Evolutionary conservation across 2,113 vertebrate species (phyloP).

Genomic region (Origma solitaria): DNA sequence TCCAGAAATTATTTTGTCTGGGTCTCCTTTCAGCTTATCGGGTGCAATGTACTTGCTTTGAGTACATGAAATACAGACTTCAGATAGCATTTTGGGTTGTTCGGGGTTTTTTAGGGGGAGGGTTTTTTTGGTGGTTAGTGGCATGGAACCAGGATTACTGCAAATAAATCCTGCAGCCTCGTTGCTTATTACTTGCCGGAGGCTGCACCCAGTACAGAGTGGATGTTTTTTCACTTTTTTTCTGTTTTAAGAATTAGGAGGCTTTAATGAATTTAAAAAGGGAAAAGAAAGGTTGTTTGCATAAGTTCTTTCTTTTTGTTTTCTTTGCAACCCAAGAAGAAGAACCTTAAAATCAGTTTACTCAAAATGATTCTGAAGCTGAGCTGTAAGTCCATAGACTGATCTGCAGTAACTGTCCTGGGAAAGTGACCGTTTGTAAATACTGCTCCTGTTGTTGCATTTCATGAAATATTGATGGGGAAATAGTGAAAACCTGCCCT

Average conservation of each 20-base stretch:
- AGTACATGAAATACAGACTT: background rate
- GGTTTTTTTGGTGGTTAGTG: background rate
- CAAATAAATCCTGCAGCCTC: background rate
- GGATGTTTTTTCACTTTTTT: background rate
- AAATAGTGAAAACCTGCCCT: background rate
- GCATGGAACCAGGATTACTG: background rate
- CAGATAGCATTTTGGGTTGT: background rate
- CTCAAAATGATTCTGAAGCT: background rate
- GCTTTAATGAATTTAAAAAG: background rate
- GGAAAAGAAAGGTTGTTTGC: rapidly evolving
- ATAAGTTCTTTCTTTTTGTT: background rate
- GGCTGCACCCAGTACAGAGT: background rate
- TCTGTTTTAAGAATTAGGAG: background rate
- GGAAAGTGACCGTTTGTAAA: background rate
- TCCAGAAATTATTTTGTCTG: background rate
- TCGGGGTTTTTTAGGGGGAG: background rate
- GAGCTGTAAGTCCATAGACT: background rate
- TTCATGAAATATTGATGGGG: background rate
- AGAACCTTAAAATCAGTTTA: background rate
- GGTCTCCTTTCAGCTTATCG: background rate
- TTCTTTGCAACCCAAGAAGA: background rate
- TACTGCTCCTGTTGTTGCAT: background rate
- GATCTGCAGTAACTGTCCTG: background rate
- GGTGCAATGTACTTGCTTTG: background rate
- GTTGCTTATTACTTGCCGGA: background rate